These are phyloP conservation scores for Notolabrus celidotus DNA, from an alignment of 2,797 vertebrate genomes.

Conservation along the genomic window DNA sequence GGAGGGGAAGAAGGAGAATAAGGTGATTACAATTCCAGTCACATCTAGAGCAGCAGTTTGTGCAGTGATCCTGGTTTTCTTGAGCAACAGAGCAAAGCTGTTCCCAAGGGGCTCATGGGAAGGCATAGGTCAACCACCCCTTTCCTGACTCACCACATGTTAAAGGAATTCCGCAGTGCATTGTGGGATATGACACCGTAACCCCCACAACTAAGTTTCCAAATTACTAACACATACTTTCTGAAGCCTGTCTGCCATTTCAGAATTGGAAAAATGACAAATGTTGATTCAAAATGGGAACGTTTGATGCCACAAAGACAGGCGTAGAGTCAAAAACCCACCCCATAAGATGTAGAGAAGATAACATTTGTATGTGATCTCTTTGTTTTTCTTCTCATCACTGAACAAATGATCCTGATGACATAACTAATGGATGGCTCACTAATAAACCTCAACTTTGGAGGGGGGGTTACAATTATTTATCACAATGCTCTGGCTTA, in stretches of 20 bases:
- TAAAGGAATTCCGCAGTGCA: slow-evolving; percentile 88
- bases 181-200: slow-evolving; percentile 85
- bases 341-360: slow-evolving; percentile 11
- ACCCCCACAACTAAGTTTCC: slow-evolving; percentile 81
- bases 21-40: slow-evolving; percentile 88
- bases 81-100: slow-evolving; percentile 76
- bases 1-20: slow-evolving; percentile 60
- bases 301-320: slow-evolving; percentile 19
- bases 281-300: slow-evolving; percentile 36
- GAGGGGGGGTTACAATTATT: slow-evolving; percentile 30
- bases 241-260: slow-evolving; percentile 61
- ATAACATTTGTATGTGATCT: not conserved
- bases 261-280: slow-evolving; percentile 54
- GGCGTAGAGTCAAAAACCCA: slow-evolving; percentile 5
- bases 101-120: slow-evolving; percentile 85
- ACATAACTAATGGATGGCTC: slow-evolving; percentile 18
- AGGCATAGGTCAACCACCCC: slow-evolving; percentile 88
- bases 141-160: slow-evolving; percentile 91
- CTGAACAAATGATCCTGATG: not conserved
- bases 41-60: slow-evolving; percentile 76
- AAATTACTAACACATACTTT: slow-evolving; percentile 87
- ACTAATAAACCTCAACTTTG: slow-evolving; percentile 15
- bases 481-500: slow-evolving; percentile 26
- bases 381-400: slow-evolving; percentile 3
- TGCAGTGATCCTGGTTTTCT: slow-evolving; percentile 82